These are phyloP conservation scores for Otolemur garnettii DNA, from an alignment of 2,113 vertebrate genomes.

Conservation along the genomic window DNA sequence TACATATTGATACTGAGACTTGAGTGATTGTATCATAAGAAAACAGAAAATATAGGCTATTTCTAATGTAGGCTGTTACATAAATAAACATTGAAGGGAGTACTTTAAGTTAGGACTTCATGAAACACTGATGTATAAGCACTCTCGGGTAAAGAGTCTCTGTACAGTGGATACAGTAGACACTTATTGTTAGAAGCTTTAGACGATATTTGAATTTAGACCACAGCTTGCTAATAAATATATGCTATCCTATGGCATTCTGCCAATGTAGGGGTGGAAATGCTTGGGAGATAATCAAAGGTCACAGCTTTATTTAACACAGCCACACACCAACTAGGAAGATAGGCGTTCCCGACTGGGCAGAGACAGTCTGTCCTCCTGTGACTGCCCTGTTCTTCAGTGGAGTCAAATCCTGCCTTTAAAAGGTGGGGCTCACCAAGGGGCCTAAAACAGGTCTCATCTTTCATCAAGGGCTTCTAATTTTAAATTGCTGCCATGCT, in stretches of 20 bases:
- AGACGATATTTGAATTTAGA: conserved; percentile 66
- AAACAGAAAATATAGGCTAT: not conserved
- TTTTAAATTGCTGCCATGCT: conserved; percentile 72
- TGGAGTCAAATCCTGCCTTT: conserved; percentile 66
- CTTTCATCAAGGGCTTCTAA: conserved; percentile 72
- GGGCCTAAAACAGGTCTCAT: conserved; percentile 56
- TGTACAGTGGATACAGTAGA: conserved; percentile 52
- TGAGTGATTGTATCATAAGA: not conserved
- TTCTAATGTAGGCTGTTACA: not conserved
- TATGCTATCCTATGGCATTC: conserved; percentile 37
- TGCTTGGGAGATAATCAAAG: conserved; percentile 72
- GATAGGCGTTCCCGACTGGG: not conserved
- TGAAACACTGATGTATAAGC: not conserved
- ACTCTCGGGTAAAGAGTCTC: not conserved
- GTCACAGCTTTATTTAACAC: conserved; percentile 81
- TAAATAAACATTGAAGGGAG: not conserved
- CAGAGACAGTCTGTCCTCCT: conserved; percentile 32
- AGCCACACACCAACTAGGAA: conserved; percentile 28
- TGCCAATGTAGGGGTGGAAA: conserved; percentile 37
- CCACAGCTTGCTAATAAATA: conserved; percentile 65
- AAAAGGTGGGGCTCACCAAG: conserved; percentile 71
- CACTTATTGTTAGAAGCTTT: conserved; percentile 38
- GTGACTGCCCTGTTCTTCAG: not conserved
- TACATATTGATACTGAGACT: not conserved
- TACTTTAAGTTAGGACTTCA: not conserved